These are phyloP conservation scores for Columbina picui DNA, from an alignment of 2,113 vertebrate species.

Conservation along the genomic window DNA sequence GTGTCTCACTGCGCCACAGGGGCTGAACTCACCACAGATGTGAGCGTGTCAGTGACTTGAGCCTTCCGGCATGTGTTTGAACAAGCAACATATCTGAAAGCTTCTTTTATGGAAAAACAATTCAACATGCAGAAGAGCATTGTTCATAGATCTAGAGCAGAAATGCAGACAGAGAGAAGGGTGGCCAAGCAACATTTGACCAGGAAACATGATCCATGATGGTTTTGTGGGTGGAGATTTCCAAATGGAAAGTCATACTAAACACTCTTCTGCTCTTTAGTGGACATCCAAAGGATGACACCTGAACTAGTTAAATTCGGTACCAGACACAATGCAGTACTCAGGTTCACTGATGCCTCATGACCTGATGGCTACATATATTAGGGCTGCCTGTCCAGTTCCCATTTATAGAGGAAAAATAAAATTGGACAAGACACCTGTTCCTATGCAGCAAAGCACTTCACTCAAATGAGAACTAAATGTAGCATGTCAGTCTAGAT, in stretches of 20 bases:
- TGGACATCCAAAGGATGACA: background rate
- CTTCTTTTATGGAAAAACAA: background rate
- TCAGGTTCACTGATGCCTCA: background rate
- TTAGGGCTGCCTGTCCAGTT: background rate
- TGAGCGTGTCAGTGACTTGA: background rate
- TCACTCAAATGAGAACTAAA: background rate
- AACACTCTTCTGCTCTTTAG: background rate
- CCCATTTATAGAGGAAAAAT: background rate
- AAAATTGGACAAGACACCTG: background rate
- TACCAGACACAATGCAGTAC: background rate
- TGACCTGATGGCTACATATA: background rate
- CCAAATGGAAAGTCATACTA: background rate
- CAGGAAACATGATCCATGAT: background rate
- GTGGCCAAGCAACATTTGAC: background rate
- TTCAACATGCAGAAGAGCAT: background rate
- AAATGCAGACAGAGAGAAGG: background rate
- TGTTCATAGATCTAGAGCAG: background rate
- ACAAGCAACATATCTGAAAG: background rate
- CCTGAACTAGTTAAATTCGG: background rate
- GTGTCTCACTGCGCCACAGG: background rate
- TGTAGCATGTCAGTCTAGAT: background rate
- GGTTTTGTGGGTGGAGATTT: background rate
- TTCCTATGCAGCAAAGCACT: background rate
- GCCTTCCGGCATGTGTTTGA: background rate
- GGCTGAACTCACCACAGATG: background rate